Conservation (phyloP, 2,113 vertebrate genomes). For the Actinemys pallida region DNA sequence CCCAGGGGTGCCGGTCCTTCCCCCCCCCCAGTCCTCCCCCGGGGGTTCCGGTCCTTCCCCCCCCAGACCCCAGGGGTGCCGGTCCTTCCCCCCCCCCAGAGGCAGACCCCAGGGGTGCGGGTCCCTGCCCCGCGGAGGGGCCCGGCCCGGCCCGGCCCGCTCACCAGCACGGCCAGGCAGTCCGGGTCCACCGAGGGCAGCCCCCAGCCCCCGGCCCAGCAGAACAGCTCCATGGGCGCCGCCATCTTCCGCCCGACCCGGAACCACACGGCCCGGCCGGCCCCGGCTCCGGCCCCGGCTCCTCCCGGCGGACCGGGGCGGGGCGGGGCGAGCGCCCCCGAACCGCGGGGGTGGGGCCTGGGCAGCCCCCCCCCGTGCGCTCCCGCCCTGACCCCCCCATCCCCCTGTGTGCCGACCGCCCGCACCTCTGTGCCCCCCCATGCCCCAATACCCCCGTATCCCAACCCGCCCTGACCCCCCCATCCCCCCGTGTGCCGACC, state of each 20-base stretch:
- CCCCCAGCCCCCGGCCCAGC: constrained; percentile 85
- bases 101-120: too few relatives aligned
- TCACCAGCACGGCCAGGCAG: constrained; percentile 83
- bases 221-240: constrained; percentile 87
- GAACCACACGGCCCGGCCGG: constrained; percentile 65
- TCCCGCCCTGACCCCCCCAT: neutral
- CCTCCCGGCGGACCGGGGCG: neutral
- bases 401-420: too few relatives aligned
- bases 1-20: too few relatives aligned
- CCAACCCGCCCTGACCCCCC: neutral
- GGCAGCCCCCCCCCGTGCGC: neutral
- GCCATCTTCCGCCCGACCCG: constrained; percentile 83
- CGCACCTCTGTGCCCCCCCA: too few relatives aligned
- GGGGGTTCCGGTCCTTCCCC: fast-evolving
- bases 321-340: too few relatives aligned
- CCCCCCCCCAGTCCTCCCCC: neutral
- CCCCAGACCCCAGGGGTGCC: neutral
- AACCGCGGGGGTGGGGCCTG: neutral
- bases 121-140: neutral
- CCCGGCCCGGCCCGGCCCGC: constrained; percentile 19
- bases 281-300: neutral
- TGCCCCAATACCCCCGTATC: neutral
- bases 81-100: neutral
- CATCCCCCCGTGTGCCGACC: too few relatives aligned
- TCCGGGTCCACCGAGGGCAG: constrained; percentile 83